Conservation (phyloP, 2,888 invertebrate species). For the Meiosimyza platycephala region DNA sequence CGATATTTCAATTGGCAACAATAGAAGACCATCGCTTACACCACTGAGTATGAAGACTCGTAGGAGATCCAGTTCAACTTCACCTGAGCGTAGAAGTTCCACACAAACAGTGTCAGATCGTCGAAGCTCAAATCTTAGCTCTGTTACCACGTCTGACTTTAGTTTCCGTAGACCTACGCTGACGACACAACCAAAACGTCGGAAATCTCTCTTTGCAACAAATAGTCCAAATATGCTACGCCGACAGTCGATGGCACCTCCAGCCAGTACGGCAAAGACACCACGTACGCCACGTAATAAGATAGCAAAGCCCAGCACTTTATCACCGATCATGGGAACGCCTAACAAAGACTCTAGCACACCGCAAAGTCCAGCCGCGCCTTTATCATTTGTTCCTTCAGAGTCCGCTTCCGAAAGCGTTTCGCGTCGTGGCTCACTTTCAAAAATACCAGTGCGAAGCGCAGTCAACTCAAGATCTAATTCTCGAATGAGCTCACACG, state of each 20-base stretch:
- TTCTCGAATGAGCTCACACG: conserved; percentile 45
- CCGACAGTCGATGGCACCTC: conserved; percentile 43
- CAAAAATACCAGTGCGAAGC: conserved; percentile 62
- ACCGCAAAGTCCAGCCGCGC: conserved; percentile 52
- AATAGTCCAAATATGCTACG: conserved; percentile 40
- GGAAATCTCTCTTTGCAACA: conserved; percentile 42
- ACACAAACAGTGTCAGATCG: conserved; percentile 64
- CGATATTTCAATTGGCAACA: conserved; percentile 51
- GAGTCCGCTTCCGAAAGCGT: conserved; percentile 51
- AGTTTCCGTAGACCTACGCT: conserved; percentile 61
- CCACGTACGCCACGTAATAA: conserved; percentile 52
- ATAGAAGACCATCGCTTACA: conserved; percentile 45
- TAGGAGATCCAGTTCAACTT: conserved; percentile 62
- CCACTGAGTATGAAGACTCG: conserved; percentile 45
- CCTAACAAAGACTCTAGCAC: conserved; percentile 64
- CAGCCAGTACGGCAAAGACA: conserved; percentile 28
- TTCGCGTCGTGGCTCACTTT: conserved; percentile 57
- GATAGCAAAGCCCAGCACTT: conserved; percentile 62
- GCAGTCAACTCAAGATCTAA: conserved; percentile 45
- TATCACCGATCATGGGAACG: conserved; percentile 67
- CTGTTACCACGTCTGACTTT: conserved; percentile 64
- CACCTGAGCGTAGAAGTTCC: conserved; percentile 64
- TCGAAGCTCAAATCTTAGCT: conserved; percentile 64
- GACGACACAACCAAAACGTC: conserved; percentile 42
- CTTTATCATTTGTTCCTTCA: conserved; percentile 43